A percentile compares a stretch with the other conserved stretches of the same genome.
These are phyloP conservation scores for Actinopyga echinites DNA, from an alignment of 53 echinoderm and acorn worm genomes.

Conservation along the genomic window DNA sequence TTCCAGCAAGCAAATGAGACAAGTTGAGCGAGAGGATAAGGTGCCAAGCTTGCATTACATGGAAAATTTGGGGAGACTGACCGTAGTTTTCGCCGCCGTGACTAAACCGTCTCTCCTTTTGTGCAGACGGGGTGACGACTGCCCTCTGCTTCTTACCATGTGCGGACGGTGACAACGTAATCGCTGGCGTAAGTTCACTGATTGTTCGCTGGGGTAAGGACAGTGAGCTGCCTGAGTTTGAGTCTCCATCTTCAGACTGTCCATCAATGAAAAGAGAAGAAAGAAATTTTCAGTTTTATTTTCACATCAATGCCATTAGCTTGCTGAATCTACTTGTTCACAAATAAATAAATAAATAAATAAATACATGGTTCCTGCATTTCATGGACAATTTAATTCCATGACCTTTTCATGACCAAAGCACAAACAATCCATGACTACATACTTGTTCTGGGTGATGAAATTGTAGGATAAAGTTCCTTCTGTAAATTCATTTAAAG, in stretches of 20 bases:
- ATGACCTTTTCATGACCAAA: too few species aligned
- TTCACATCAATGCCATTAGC: too few species aligned
- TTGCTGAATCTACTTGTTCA: too few species aligned
- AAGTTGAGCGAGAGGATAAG: slow-evolving; percentile 6
- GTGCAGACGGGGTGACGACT: slow-evolving; percentile 78
- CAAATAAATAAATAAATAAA: too few species aligned
- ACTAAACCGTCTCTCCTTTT: slow-evolving; percentile 99
- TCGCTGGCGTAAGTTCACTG: slow-evolving; percentile 83
- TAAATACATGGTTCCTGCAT: too few species aligned
- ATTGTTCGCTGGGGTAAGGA: slow-evolving; percentile 92
- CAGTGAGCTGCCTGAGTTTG: slow-evolving; percentile 91
- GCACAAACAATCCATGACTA: too few species aligned
- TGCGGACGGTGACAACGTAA: slow-evolving; percentile 92
- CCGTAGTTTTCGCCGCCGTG: slow-evolving; percentile 99
- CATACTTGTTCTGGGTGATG: too few species aligned
- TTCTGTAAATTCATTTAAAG: too few species aligned
- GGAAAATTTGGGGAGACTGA: slow-evolving; percentile 68
- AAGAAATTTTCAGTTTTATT: neutral
- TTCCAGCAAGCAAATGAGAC: slow-evolving; percentile 28
- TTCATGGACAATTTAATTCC: too few species aligned
- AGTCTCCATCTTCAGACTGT: slow-evolving; percentile 96
- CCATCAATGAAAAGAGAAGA: neutral
- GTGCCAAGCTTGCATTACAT: slow-evolving; percentile 26
- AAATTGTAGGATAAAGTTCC: too few species aligned
- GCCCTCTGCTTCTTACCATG: slow-evolving; percentile 99